phyloP scores from a whole-genome alignment of 1,140 invertebrate species.

The Bombus turneri region DNA sequence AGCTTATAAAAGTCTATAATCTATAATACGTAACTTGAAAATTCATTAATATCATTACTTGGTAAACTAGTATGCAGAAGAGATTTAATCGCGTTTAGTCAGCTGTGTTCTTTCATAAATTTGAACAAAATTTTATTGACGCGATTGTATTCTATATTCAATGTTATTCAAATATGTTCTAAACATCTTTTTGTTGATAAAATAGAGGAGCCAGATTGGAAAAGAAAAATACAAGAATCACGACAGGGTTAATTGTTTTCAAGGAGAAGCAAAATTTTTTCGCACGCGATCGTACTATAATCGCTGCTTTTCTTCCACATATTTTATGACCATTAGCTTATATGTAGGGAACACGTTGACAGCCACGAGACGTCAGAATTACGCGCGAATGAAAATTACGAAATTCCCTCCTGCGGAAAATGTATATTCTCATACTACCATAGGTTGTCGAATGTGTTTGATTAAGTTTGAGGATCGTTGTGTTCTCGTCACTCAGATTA shows the following conservation, averaged over 20 bases:
- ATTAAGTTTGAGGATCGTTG: not conserved
- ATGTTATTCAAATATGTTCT: too few species aligned
- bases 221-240: not conserved
- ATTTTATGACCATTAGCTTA: not conserved
- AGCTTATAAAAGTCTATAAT: not conserved
- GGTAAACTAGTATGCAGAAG: too few species aligned
- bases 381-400: not conserved
- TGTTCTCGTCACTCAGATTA: not conserved
- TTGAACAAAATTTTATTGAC: too few species aligned
- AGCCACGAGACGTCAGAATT: not conserved
- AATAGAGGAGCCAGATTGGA: too few species aligned
- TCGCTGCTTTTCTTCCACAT: not conserved
- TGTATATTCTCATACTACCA: not conserved
- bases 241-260: not conserved
- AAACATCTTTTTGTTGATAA: too few species aligned
- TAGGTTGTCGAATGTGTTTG: not conserved
- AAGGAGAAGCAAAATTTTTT: not conserved
- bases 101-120: too few species aligned
- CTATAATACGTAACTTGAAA: not conserved
- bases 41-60: not conserved
- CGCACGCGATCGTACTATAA: not conserved
- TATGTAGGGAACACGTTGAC: not conserved
- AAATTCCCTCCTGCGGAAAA: not conserved
- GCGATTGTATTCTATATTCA: too few species aligned
- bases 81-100: too few species aligned